phyloP scores from a whole-genome alignment of 1,140 invertebrate genomes.

The Monochamus saltuarius region DNA sequence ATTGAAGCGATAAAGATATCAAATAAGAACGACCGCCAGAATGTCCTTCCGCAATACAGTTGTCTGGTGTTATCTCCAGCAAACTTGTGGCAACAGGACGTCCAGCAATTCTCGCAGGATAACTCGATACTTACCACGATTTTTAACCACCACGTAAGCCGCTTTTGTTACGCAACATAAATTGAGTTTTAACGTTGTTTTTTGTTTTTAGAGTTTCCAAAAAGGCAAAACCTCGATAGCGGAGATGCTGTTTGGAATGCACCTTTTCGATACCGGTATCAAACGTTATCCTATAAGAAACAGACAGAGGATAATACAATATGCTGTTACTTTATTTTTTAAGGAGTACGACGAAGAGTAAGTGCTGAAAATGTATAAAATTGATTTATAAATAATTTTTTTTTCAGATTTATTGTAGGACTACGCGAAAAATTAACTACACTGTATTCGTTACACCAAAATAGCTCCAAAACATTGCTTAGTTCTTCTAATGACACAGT shows the following conservation, averaged over 20 bases:
- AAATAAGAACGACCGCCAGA: constrained; percentile 55
- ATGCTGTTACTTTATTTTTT: constrained; percentile 85
- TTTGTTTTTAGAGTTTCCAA: constrained; percentile 61
- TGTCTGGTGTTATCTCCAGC: constrained; percentile 92
- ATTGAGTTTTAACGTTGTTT: too few species aligned
- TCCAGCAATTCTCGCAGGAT: constrained; percentile 74
- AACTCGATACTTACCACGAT: constrained; percentile 77
- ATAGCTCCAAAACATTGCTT: constrained; percentile 30
- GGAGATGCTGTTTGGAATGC: constrained; percentile 91
- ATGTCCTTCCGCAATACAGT: constrained; percentile 83
- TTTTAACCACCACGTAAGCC: constrained; percentile 75
- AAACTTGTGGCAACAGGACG: constrained; percentile 88
- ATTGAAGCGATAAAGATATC: constrained; percentile 75
- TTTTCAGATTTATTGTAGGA: constrained; percentile 74
- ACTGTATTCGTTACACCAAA: constrained; percentile 72
- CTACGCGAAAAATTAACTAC: constrained; percentile 68
- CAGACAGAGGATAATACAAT: constrained; percentile 82
- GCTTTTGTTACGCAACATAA: not conserved
- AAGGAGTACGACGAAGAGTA: constrained; percentile 77
- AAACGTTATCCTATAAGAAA: constrained; percentile 82
- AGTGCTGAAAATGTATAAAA: constrained; percentile 40
- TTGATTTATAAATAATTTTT: constrained; percentile 17
- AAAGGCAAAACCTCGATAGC: constrained; percentile 80
- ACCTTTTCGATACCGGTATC: constrained; percentile 84
- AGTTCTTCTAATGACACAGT: constrained; percentile 57